Evolutionary conservation across 2,797 vertebrate species (phyloP).

Genomic region (Balearica regulorum): DNA sequence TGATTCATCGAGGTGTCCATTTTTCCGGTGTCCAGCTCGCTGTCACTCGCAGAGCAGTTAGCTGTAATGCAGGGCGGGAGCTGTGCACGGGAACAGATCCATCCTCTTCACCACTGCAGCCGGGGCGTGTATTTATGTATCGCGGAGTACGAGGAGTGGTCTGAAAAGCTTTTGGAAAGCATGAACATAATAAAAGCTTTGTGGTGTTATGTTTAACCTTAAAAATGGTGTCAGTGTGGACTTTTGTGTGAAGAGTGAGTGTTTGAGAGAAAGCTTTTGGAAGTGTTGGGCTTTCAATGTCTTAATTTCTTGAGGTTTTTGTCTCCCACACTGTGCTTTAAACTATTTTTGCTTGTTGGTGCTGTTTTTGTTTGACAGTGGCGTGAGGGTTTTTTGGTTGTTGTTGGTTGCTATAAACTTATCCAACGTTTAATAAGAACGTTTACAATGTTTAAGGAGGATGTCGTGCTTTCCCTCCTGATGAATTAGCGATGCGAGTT

Average conservation of each 20-base stretch:
- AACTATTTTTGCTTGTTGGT: rapidly evolving
- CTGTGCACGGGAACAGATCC: neutral
- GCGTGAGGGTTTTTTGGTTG: too few species aligned
- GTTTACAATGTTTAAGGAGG: neutral
- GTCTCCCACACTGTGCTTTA: too few species aligned
- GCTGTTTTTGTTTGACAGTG: rapidly evolving
- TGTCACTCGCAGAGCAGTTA: neutral
- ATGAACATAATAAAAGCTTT: neutral
- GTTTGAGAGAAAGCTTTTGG: neutral
- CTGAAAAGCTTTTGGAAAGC: neutral
- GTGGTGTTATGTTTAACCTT: neutral
- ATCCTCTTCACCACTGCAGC: neutral
- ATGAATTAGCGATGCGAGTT: rapidly evolving
- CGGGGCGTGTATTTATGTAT: rapidly evolving
- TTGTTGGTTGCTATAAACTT: neutral
- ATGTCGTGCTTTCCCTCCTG: neutral
- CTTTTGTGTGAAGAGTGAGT: neutral
- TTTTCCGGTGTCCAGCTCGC: neutral
- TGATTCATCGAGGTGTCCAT: neutral
- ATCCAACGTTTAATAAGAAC: neutral
- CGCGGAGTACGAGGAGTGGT: neutral
- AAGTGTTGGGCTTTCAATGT: neutral
- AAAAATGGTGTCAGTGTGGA: neutral
- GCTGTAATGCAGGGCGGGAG: neutral
- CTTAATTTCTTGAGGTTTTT: neutral